These are phyloP conservation scores for Channallabes apus DNA, from an alignment of 2,797 vertebrate genomes.

Conservation along the genomic window DNA sequence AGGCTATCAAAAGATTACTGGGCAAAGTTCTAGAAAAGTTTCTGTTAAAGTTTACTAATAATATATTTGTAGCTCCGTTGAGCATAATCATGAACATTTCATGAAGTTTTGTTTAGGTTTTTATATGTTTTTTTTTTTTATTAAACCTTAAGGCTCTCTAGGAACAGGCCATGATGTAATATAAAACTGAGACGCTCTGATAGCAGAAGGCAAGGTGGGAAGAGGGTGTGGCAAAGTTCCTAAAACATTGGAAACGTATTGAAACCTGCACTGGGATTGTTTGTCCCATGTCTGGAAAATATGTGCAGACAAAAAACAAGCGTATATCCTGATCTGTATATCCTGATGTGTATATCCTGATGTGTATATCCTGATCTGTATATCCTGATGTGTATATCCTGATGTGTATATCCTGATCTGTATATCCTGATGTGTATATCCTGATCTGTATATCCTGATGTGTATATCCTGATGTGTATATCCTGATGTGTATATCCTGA, in stretches of 20 bases:
- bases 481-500: no score
- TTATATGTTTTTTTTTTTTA: neutral
- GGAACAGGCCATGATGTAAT: neutral
- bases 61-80: no score
- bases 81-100: neutral
- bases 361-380: no score
- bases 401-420: no score
- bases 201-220: neutral
- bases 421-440: no score
- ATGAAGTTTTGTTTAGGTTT: neutral
- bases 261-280: neutral
- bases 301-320: neutral
- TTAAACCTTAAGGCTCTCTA: neutral
- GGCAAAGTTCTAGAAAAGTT: no score
- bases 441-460: no score
- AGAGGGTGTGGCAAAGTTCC: neutral
- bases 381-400: no score
- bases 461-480: no score
- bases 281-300: neutral
- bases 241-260: neutral
- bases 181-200: neutral
- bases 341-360: no score
- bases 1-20: no score
- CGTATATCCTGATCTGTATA: neutral
- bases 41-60: no score